Evolutionary conservation across 2,888 invertebrate species (phyloP).

Genomic region (Gastrophysa polygoni): DNA sequence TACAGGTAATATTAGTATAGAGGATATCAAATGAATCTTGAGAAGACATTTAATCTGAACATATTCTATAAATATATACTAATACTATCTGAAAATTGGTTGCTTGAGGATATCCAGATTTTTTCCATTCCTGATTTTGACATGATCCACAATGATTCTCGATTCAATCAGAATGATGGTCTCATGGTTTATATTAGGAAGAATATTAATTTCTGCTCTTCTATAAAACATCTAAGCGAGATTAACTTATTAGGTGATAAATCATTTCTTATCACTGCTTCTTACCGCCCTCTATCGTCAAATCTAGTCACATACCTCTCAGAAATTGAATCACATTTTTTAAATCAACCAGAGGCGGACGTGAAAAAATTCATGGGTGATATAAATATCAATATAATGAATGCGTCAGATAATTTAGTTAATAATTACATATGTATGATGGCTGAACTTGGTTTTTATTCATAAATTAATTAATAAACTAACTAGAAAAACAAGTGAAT

Average conservation of each 20-base stretch:
- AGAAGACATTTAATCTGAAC: no score
- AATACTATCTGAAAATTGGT: conserved; percentile 4
- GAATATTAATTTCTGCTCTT: background rate
- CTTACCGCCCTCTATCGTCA: conserved; percentile 8
- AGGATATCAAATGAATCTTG: no score
- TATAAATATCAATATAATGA: no score
- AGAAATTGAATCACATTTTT: background rate
- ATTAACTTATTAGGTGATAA: background rate
- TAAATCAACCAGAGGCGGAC: background rate
- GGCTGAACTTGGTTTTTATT: background rate
- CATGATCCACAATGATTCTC: background rate
- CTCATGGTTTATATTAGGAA: background rate
- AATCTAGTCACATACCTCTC: background rate
- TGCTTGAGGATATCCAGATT: background rate
- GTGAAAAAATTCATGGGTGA: conserved; percentile 9
- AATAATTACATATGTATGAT: conserved; percentile 4
- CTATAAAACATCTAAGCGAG: background rate
- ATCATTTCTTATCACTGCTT: conserved; percentile 10
- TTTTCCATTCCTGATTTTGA: background rate
- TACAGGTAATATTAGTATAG: no score
- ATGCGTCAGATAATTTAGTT: no score
- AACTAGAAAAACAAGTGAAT: conserved; percentile 9
- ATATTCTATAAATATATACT: no score
- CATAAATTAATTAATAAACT: conserved; percentile 12
- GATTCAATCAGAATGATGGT: background rate